These are phyloP conservation scores for Etheostoma perlongum DNA, from an alignment of 2,797 vertebrate genomes.

Conservation along the genomic window DNA sequence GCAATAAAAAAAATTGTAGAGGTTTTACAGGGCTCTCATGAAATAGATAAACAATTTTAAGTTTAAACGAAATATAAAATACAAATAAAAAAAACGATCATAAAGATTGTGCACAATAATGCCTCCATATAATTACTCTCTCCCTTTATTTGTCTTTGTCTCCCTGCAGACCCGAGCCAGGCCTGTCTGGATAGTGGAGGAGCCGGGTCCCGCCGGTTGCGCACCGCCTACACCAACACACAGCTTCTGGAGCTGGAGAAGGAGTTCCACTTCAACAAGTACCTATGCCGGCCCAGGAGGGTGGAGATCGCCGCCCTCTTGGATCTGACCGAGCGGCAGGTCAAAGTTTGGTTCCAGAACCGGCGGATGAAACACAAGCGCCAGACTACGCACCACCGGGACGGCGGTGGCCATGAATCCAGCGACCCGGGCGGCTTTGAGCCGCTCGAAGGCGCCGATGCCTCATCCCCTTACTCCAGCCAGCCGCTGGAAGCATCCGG, in stretches of 20 bases:
- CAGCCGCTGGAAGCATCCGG: conserved; percentile 83
- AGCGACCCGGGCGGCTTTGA: conserved; percentile 85
- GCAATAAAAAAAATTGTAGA: conserved; percentile 43
- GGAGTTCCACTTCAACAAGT: conserved; percentile 99
- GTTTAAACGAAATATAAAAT: conserved; percentile 37
- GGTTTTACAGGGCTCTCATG: conserved; percentile 32
- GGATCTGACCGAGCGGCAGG: conserved; percentile 97
- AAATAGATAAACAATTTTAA: conserved; percentile 29
- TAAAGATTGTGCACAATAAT: conserved; percentile 9
- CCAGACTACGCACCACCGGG: conserved; percentile 91
- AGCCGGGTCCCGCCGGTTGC: conserved; percentile 91
- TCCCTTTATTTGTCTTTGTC: conserved; percentile 5
- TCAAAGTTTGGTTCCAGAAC: conserved; percentile 99
- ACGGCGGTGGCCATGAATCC: conserved; percentile 80
- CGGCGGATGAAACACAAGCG: conserved; percentile 99
- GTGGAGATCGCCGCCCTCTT: conserved; percentile 97
- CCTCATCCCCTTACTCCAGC: conserved; percentile 81
- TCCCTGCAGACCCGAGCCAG: conserved; percentile 81
- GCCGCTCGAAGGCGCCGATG: conserved; percentile 84
- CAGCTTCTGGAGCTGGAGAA: conserved; percentile 99
- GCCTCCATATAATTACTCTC: conserved; percentile 4
- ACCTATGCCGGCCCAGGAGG: conserved; percentile 94
- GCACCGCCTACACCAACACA: conserved; percentile 99
- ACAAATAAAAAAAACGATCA: conserved; percentile 3
- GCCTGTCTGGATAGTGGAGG: conserved; percentile 81